phyloP scores from a whole-genome alignment of 2,797 vertebrate genomes.

The Pipistrellus kuhlii region DNA sequence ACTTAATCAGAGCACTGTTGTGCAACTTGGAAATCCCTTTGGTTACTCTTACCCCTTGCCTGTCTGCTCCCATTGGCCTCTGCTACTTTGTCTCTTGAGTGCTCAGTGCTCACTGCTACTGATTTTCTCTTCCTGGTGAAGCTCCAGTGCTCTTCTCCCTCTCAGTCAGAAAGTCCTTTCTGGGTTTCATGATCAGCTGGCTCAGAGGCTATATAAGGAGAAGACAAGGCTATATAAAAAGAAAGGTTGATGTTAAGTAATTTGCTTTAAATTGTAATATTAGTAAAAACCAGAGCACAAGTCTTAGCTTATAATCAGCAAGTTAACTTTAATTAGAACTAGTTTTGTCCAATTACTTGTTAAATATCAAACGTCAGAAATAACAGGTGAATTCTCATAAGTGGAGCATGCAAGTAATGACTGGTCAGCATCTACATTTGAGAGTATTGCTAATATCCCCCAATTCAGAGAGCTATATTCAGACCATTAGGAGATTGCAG shows the following conservation, averaged over 20 bases:
- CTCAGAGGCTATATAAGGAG: not conserved
- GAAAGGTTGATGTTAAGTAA: not conserved
- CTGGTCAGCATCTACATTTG: not conserved
- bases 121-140: not conserved
- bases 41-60: not conserved
- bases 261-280: not conserved
- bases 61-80: not conserved
- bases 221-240: not conserved
- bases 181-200: not conserved
- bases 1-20: not conserved
- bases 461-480: not conserved
- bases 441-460: not conserved
- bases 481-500: not conserved
- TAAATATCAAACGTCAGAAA: not conserved
- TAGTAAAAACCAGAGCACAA: not conserved
- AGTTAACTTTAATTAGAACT: conserved; percentile 32
- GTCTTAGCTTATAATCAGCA: not conserved
- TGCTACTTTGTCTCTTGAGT: not conserved
- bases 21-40: not conserved
- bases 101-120: not conserved
- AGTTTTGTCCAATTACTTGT: not conserved
- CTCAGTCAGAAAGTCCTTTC: not conserved
- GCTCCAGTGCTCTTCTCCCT: not conserved
- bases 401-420: not conserved
- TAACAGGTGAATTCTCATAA: not conserved